Conservation (phyloP, 2,888 invertebrate genomes). For the Drosophila fulvimacula region DNA sequence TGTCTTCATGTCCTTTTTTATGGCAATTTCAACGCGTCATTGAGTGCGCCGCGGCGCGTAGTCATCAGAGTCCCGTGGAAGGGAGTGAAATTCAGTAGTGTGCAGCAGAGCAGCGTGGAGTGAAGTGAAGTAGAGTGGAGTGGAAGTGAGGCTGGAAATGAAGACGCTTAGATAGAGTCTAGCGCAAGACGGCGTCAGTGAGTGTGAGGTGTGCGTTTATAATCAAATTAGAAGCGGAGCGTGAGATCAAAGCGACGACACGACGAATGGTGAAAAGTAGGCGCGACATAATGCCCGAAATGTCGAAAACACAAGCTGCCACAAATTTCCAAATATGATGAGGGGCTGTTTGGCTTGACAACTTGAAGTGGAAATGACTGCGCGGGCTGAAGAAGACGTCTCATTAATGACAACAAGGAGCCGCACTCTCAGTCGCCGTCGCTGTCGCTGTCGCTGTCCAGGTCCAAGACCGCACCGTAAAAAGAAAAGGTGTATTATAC, state of each 20-base stretch:
- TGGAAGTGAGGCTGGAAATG: slow-evolving; percentile 64
- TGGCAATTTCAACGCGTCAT: slow-evolving; percentile 81
- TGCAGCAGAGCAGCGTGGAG: slow-evolving; percentile 9
- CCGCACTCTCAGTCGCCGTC: not conserved
- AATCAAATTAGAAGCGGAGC: slow-evolving; percentile 82
- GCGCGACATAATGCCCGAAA: slow-evolving; percentile 80
- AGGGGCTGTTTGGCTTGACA: slow-evolving; percentile 73
- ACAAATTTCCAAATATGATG: slow-evolving; percentile 67
- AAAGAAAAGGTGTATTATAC: slow-evolving; percentile 77
- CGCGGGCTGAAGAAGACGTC: slow-evolving; percentile 78
- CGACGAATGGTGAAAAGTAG: slow-evolving; percentile 65
- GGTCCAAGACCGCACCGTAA: slow-evolving; percentile 34
- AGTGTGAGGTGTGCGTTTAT: slow-evolving; percentile 73
- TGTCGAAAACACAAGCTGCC: slow-evolving; percentile 75
- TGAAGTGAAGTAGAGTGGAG: not conserved
- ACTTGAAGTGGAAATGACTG: slow-evolving; percentile 81
- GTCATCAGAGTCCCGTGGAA: slow-evolving; percentile 64
- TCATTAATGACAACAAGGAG: slow-evolving; percentile 82
- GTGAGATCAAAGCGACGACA: slow-evolving; percentile 68
- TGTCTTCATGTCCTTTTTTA: slow-evolving; percentile 77
- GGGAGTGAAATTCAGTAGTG: slow-evolving; percentile 19
- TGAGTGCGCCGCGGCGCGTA: slow-evolving; percentile 78
- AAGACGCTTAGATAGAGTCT: slow-evolving; percentile 58
- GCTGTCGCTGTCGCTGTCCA: not conserved
- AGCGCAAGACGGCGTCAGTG: slow-evolving; percentile 15